Base-by-base conservation (phyloP, 2,888 invertebrate species). In the Acronicta psi region DNA sequence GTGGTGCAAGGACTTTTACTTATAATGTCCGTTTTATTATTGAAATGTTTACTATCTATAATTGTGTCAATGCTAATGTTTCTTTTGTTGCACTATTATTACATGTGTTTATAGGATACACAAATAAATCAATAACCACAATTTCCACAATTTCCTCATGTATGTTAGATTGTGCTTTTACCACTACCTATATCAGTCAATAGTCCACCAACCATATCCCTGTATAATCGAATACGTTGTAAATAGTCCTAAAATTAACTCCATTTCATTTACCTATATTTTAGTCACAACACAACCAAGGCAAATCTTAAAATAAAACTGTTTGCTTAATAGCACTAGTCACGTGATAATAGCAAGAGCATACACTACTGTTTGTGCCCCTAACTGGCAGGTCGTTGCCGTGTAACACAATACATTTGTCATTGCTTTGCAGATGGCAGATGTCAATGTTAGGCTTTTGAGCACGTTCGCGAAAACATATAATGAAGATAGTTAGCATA, bases 1-100 rank as follows among this genome's bases (percentile, higher is more conserved):
- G 77, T 81, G 65, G 77, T 77, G 83, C 84, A 83, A 85, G 84
- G 85, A 83, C 75, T 85, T 79, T 81, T 77, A 77, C 75, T 73
- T 69, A 54, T 73, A 75, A 71, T 74, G 68, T 76, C 64, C 68
- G 61, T 73, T 34, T 62, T 73, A 63, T 74, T 76, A 70, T 73
- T 73, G 46, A 69, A 77, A 70, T 67, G 68, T 60, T 55, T 59
- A 47, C 63, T 40, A 57, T 66, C 58, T 75, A 71, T 72, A 76
- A 80, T 76, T 78, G 80, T 82, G 81, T 82, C 79, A 82, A 80
- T 80, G 80, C 52, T 76, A 74, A 73, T 80, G 67, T 73, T 59
- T 72, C 68, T 59, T 60, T 75, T 75, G 59, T 72, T 64, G 56
- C 18, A 38, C 36, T 18, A 29, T 58, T 44, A 54, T 49, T 29